Evolutionary conservation across 92 coral and sea anemone species (phyloP).

Genomic region (Pocillopora meandrina): DNA sequence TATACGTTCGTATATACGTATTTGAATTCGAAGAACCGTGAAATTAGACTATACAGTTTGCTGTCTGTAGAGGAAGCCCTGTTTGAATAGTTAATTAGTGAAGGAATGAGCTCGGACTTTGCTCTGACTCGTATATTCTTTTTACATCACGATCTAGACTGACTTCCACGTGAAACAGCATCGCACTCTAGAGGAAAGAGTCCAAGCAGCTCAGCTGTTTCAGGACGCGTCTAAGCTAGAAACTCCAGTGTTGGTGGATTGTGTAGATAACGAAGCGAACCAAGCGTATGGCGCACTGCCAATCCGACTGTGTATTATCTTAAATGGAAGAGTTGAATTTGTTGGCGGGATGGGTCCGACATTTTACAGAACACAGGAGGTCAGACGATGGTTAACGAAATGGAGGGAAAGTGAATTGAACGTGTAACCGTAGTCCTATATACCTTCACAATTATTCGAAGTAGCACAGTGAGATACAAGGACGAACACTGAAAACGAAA

Average conservation of each 20-base stretch:
- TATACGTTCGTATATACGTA: background rate
- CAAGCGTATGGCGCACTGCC: constrained; percentile 89
- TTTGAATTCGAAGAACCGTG: constrained; percentile 10
- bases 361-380: constrained; percentile 64
- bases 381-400: constrained; percentile 65
- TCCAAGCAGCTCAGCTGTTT: constrained; percentile 73
- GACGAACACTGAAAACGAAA: too few relatives aligned
- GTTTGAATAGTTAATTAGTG: constrained; percentile 14
- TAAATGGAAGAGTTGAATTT: constrained; percentile 73
- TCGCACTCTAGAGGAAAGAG: constrained; percentile 74
- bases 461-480: background rate
- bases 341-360: constrained; percentile 86
- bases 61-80: background rate
- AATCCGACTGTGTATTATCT: constrained; percentile 75
- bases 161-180: constrained; percentile 72
- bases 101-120: constrained; percentile 8
- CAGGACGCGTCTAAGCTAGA: constrained; percentile 41
- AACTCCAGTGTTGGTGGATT: constrained; percentile 71
- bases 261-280: constrained; percentile 76
- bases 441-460: background rate
- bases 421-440: background rate
- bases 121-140: background rate
- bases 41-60: constrained; percentile 17
- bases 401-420: constrained; percentile 55
- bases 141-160: constrained; percentile 50